Conservation (phyloP, 2,888 invertebrate genomes). For the Tachystola acroxantha region DNA sequence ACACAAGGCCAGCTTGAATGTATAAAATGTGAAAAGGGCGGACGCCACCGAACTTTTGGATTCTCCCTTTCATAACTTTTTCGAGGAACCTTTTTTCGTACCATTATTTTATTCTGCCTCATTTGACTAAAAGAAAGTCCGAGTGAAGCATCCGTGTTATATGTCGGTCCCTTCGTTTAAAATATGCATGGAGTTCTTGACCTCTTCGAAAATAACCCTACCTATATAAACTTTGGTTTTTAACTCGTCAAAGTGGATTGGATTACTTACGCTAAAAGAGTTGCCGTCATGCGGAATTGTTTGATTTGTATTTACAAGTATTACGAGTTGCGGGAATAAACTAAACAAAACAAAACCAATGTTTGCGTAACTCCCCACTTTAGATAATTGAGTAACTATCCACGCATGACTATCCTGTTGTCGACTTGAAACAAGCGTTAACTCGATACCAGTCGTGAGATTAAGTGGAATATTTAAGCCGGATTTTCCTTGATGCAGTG, state of each 20-base stretch:
- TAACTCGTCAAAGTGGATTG: constrained; percentile 21
- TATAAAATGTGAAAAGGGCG: constrained; percentile 61
- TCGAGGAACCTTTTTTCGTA: constrained; percentile 62
- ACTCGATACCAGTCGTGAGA: constrained; percentile 2
- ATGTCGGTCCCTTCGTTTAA: constrained; percentile 58
- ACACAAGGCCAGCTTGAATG: constrained; percentile 55
- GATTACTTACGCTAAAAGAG: constrained; percentile 25
- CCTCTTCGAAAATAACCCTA: constrained; percentile 41
- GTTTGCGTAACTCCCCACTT: no score
- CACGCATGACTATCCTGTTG: background rate
- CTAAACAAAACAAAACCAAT: background rate
- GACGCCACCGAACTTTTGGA: constrained; percentile 59
- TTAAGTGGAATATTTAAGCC: constrained; percentile 6
- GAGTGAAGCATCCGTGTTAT: constrained; percentile 51
- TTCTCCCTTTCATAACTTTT: constrained; percentile 68
- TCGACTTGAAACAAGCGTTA: background rate
- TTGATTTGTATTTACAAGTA: background rate
- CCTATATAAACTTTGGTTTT: constrained; percentile 38
- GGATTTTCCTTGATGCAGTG: constrained; percentile 4
- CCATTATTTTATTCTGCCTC: constrained; percentile 72
- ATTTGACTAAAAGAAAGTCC: constrained; percentile 73
- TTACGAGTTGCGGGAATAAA: background rate
- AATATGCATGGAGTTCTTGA: constrained; percentile 60
- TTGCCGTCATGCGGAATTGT: background rate
- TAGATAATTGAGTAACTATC: no score